Evolutionary conservation across 2,797 vertebrate genomes (phyloP).

Genomic region (Anas acuta): DNA sequence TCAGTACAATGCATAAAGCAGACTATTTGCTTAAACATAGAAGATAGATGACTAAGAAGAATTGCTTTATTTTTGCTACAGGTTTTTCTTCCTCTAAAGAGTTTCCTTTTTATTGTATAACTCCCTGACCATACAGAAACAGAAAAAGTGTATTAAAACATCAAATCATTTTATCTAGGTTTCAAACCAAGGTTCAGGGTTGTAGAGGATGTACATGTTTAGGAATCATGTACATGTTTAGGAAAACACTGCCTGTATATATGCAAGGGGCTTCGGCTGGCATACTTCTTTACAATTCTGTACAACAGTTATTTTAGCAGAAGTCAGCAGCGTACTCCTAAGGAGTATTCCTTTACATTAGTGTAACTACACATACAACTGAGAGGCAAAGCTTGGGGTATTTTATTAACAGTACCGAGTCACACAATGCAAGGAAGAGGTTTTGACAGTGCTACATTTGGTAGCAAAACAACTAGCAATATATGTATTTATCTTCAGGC

Average conservation of each 20-base stretch:
- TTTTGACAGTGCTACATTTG: background rate
- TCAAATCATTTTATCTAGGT: background rate
- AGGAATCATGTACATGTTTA: background rate
- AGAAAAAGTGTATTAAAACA: background rate
- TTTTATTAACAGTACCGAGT: background rate
- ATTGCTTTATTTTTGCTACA: background rate
- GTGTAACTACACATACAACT: background rate
- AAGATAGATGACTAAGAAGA: background rate
- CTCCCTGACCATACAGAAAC: background rate
- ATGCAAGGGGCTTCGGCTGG: background rate
- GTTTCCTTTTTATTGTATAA: background rate
- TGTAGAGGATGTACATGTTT: background rate
- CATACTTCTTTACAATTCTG: background rate
- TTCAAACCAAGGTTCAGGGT: background rate
- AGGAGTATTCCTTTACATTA: background rate
- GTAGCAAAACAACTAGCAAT: background rate
- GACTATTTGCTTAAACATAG: background rate
- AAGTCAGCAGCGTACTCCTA: background rate
- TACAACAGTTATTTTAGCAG: background rate
- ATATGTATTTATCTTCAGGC: background rate
- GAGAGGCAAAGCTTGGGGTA: background rate
- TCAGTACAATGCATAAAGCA: background rate
- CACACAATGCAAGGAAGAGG: background rate
- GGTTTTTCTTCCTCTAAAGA: background rate
- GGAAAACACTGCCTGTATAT: background rate